These are phyloP conservation scores for Macropis europaea DNA, from an alignment of 2,888 invertebrate species.

Conservation along the genomic window DNA sequence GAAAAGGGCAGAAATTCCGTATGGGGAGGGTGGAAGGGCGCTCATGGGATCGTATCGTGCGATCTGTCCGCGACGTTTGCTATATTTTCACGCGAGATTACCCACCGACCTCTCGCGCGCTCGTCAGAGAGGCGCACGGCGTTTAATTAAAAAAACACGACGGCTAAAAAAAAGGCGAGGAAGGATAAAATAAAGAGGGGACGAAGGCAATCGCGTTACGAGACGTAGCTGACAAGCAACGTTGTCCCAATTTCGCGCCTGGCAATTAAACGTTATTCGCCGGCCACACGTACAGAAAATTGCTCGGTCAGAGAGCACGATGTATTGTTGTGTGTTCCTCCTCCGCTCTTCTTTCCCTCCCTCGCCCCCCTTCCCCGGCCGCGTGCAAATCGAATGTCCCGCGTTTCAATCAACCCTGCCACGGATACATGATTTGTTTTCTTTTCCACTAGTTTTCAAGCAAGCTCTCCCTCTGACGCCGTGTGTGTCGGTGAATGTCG, in stretches of 20 bases:
- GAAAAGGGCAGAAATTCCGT: neutral
- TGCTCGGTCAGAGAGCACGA: slow-evolving; percentile 59
- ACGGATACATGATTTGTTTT: neutral
- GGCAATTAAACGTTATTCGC: slow-evolving; percentile 71
- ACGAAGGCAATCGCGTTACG: slow-evolving; percentile 65
- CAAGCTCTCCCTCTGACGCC: no score
- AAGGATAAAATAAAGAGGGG: slow-evolving; percentile 37
- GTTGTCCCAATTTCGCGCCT: slow-evolving; percentile 68
- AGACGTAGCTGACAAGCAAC: slow-evolving; percentile 49
- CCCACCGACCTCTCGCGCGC: slow-evolving; percentile 8
- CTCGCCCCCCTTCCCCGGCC: neutral
- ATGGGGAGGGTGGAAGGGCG: neutral
- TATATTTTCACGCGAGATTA: slow-evolving; percentile 49
- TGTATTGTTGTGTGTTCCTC: slow-evolving; percentile 45
- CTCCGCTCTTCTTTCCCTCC: slow-evolving; percentile 1
- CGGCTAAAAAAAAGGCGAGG: slow-evolving; percentile 5
- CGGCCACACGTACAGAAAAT: slow-evolving; percentile 58
- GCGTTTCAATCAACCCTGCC: slow-evolving; percentile 54
- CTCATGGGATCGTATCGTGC: slow-evolving; percentile 3
- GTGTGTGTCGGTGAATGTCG: no score
- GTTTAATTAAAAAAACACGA: slow-evolving; percentile 65
- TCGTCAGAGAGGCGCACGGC: slow-evolving; percentile 23
- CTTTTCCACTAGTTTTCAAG: neutral
- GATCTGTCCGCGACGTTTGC: slow-evolving; percentile 37
- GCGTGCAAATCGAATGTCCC: slow-evolving; percentile 50